Conservation (phyloP, 2,797 vertebrate genomes). For the Acipenser oxyrinchus region DNA sequence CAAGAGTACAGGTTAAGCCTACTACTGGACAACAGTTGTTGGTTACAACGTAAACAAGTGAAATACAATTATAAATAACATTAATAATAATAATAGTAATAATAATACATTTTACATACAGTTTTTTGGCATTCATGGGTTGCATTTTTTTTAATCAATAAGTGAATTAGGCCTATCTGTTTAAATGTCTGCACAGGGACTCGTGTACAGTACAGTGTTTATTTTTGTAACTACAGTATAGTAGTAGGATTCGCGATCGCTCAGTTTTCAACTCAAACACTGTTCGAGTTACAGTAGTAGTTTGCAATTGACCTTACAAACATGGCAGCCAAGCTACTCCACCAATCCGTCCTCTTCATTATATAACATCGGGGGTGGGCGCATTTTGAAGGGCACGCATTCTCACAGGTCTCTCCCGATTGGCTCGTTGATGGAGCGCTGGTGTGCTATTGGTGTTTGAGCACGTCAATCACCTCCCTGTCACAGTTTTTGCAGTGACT, state of each 20-base stretch:
- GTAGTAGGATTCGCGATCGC: neutral
- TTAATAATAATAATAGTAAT: no score
- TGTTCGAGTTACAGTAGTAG: neutral
- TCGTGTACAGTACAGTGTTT: neutral
- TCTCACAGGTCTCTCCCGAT: constrained; percentile 21
- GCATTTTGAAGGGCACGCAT: neutral
- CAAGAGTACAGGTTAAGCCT: no score
- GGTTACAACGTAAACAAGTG: no score
- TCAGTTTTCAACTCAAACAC: no score
- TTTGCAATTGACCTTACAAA: neutral
- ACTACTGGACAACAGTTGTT: no score
- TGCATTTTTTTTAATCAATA: no score
- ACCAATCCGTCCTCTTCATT: no score
- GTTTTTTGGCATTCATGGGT: no score
- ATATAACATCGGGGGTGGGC: neutral
- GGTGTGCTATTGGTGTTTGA: constrained; percentile 35
- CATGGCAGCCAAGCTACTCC: neutral
- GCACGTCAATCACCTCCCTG: constrained; percentile 17
- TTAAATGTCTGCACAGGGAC: no score
- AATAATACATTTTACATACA: no score
- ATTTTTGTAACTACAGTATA: neutral
- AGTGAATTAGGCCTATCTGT: no score
- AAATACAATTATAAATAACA: no score
- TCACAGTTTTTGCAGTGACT: neutral
- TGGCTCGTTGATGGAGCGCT: constrained; percentile 13